Base-by-base conservation (phyloP, 2,888 invertebrate species). In the Trichacis sp. region DNA sequence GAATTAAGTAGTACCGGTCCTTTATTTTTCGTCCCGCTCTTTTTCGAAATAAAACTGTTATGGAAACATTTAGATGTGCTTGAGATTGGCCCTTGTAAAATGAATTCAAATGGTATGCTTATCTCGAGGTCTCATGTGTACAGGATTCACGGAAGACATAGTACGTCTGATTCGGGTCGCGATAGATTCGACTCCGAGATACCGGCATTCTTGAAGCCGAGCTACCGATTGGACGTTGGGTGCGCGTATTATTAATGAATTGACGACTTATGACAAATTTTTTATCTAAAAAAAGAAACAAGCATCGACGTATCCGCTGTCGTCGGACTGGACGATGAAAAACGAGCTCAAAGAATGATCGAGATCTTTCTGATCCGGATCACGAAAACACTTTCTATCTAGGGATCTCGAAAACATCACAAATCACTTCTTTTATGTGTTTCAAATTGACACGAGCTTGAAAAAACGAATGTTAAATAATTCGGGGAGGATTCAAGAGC, bases 171-270 rank as follows among this genome's bases (percentile, higher is more conserved):
- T 60, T 55, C 29, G 56, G 59, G 42, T 60, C 63, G 61, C 54
- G 64, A 69, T 60, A 71, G 73, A 73, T 73, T 70, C 43, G 43
- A 59, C 57, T 54, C 51, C 50, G 49, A 61, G 73, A 73, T 71
- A 69, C 40, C 8, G 45, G 55, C 59, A 69, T 69, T 68, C 57
- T 51, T 58, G 18, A 48, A 45, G 52, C 58, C 38, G 55, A 38
- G 74, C 76, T 76, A 73, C 76, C 72, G 76, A 71, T 74, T 69
- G 70, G 67, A 68, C 45, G 65, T 71, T 68, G 65, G 67, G 70
- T 64, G 55, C 56, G 70, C 69, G 59, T 64, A 72, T 74, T 77
- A 75, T 77, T 74, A 76, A 77, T 76, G 75, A 76, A 72, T 71
- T 64, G 62, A 58, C 56, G 53, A 29, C 52, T 58, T 58, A 59